A percentile compares a stretch with the other conserved stretches of the same genome.
phyloP scores from a whole-genome alignment of 2,797 vertebrate genomes.

The Hoplostethus mediterraneus region DNA sequence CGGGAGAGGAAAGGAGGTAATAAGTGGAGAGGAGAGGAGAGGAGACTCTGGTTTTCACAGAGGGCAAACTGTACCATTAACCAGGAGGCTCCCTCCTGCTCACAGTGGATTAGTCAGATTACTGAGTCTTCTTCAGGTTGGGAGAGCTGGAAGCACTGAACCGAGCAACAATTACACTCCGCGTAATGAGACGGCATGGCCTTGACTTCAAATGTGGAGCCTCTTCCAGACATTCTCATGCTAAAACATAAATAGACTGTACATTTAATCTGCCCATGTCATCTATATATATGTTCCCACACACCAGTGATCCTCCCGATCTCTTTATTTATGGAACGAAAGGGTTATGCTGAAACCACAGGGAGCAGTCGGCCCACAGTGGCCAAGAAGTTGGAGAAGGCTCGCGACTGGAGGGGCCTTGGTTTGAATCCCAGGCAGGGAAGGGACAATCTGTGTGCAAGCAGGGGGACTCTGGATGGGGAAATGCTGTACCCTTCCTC shows the following conservation, averaged over 20 bases:
- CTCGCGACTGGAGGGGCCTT: too few relatives aligned
- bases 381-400: too few relatives aligned
- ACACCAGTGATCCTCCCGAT: not conserved
- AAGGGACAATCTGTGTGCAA: too few relatives aligned
- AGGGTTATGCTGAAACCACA: too few relatives aligned
- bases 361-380: too few relatives aligned
- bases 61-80: slow-evolving; percentile 62
- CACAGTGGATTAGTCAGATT: slow-evolving; percentile 75
- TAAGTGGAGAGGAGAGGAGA: not conserved
- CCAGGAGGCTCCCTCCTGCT: slow-evolving; percentile 62
- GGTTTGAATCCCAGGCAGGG: too few relatives aligned
- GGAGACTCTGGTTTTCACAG: slow-evolving; percentile 22
- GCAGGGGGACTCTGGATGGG: too few relatives aligned
- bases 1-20: not conserved
- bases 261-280: slow-evolving; percentile 15
- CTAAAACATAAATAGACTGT: slow-evolving; percentile 30
- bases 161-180: slow-evolving; percentile 50
- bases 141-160: slow-evolving; percentile 56
- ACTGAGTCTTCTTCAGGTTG: slow-evolving; percentile 68
- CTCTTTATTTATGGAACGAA: not conserved
- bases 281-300: not conserved
- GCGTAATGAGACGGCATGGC: slow-evolving; percentile 40
- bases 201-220: slow-evolving; percentile 54
- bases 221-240: slow-evolving; percentile 22
- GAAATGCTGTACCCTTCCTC: too few relatives aligned